Conservation (phyloP, 2,888 invertebrate genomes). For the Lissocephala sabroskyi region DNA sequence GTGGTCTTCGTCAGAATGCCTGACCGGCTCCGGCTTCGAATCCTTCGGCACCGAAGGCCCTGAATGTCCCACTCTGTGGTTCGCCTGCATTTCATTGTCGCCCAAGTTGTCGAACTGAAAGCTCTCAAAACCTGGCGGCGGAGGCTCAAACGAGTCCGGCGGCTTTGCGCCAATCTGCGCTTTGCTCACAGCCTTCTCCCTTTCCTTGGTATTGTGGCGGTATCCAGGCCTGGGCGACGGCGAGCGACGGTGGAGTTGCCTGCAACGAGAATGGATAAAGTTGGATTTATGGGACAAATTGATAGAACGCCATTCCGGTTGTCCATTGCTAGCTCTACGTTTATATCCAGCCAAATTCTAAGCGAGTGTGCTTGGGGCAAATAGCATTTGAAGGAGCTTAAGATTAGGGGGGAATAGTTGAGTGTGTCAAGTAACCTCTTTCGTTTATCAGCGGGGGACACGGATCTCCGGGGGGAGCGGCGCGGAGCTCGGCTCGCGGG, state of each 20-base stretch:
- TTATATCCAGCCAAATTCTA: too few species aligned
- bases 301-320: not conserved
- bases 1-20: constrained; percentile 9
- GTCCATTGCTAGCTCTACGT: not conserved
- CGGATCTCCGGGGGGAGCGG: constrained; percentile 38
- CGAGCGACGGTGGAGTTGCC: constrained; percentile 33
- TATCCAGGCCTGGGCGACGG: constrained; percentile 28
- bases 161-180: constrained; percentile 21
- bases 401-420: not conserved
- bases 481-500: constrained; percentile 26
- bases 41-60: not conserved
- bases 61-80: constrained; percentile 6
- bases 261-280: not conserved
- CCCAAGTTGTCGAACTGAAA: constrained; percentile 32
- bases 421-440: constrained; percentile 37
- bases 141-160: constrained; percentile 48
- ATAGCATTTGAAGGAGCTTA: not conserved
- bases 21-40: not conserved
- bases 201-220: constrained; percentile 15
- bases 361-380: too few species aligned
- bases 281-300: not conserved
- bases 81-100: constrained; percentile 29
- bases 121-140: constrained; percentile 63
- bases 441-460: constrained; percentile 43
- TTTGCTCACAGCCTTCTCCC: not conserved